Evolutionary conservation across 2,888 invertebrate genomes (phyloP), one percentile per base, ranked within the genome.

Genomic region (Erebia palarica): DNA sequence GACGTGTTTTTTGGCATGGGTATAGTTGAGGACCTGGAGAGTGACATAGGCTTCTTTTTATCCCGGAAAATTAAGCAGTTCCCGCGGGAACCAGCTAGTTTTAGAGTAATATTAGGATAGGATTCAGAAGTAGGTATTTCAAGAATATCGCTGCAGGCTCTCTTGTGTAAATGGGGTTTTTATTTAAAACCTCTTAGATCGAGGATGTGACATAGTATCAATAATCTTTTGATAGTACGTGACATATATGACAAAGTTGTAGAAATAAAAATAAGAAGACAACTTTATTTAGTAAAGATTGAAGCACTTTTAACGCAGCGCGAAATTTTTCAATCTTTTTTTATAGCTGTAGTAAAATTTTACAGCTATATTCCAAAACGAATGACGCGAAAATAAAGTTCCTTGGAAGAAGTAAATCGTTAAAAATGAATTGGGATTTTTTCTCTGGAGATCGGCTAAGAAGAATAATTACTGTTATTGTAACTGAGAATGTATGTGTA

Each of bases 281-380:
- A 47, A 18, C 21, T 61, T 21, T 14, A 61, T 44, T 9, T 59
- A 13, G 9, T 2, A 59, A 8, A 59, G n/a, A 59, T 36, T 21
- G 21, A 4, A 11, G 57, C n/a, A 16, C 16, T 53, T 53, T 53
- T 53, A 53, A 53, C 53, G 51, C 8, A 14, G n/a, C 51, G 51
- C 51, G 51, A 13, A 51, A n/a, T 51, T 51, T 47, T 51, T n/a
- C 51, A 51, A 18, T 55, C 18, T 18, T 55, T 55, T 27, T 55
- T 55, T 55, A 55, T 55, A 16, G 55, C 55, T 16, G 16, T 14
- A 13, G 27, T 59, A 42, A 59, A 59, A 59, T 59, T 59, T n/a
- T 27, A 59, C 10, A 10, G 42, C n/a, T 14, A 14, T 36, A 14
- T 14, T 36, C n/a, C 5, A 10, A 59, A 59, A 8, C 59, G 3